A percentile compares a stretch with the other conserved stretches of the same genome.
phyloP scores from a whole-genome alignment of 2,113 vertebrate genomes.

The Gymnogyps californianus region DNA sequence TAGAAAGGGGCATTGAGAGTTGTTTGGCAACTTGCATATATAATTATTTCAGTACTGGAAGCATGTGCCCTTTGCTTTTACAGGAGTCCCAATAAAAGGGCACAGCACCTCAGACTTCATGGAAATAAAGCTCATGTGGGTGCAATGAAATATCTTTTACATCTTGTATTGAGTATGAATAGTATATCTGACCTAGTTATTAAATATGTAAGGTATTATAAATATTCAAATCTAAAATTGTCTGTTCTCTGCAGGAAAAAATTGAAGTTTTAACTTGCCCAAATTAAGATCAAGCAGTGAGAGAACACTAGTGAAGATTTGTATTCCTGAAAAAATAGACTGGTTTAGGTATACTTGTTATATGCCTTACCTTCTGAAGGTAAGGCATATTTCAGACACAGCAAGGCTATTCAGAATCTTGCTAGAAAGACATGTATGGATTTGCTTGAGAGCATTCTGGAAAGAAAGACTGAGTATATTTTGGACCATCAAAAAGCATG shows the following conservation, averaged over 20 bases:
- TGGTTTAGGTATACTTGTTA: not conserved
- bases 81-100: not conserved
- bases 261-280: not conserved
- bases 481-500: not conserved
- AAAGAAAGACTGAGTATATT: not conserved
- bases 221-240: not conserved
- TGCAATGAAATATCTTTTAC: not conserved
- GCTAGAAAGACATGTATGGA: rapidly evolving
- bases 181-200: not conserved
- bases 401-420: not conserved
- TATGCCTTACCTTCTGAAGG: not conserved
- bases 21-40: not conserved
- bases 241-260: not conserved
- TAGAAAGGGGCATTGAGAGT: not conserved
- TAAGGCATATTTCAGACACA: not conserved
- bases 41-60: not conserved
- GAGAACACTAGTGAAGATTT: not conserved
- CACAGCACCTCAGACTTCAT: not conserved
- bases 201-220: not conserved
- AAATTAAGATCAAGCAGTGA: not conserved
- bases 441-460: not conserved
- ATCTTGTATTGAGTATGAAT: not conserved
- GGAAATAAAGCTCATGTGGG: not conserved
- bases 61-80: not conserved
- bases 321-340: not conserved